Percentiles rank a stretch among this genome's conserved stretches.
Evolutionary conservation across 2,113 vertebrate genomes (phyloP).

Genomic region (Indicator indicator): DNA sequence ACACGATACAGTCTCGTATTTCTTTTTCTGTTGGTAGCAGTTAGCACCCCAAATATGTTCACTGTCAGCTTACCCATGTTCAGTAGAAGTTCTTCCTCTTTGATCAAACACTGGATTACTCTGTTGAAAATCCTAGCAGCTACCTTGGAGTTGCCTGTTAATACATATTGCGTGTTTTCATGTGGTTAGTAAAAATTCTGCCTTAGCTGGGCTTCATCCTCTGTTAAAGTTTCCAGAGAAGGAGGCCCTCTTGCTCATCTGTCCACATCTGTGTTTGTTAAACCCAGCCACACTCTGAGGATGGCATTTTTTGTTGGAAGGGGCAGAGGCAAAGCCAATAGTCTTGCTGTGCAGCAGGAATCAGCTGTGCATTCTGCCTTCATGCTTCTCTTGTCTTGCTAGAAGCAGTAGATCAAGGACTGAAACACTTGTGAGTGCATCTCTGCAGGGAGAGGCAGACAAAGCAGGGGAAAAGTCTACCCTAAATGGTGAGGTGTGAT

Average conservation of each 20-base stretch:
- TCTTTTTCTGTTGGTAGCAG: neutral
- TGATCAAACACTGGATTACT: neutral
- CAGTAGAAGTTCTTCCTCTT: neutral
- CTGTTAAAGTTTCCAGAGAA: neutral
- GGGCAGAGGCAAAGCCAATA: neutral
- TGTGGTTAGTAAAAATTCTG: neutral
- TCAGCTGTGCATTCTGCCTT: neutral
- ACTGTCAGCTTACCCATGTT: neutral
- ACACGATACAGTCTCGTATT: neutral
- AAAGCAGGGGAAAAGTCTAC: neutral
- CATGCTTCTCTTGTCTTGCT: neutral
- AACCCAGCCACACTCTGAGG: neutral
- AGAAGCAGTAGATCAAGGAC: neutral
- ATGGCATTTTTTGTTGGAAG: neutral
- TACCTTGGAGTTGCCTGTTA: neutral
- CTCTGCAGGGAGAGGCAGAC: no score
- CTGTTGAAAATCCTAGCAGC: neutral
- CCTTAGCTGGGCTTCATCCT: neutral
- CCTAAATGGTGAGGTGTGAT: neutral
- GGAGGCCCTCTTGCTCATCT: neutral
- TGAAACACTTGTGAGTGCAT: accelerated
- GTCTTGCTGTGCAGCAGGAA: accelerated
- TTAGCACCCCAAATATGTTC: neutral
- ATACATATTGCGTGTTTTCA: neutral
- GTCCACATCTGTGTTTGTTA: neutral